Evolutionary conservation across 2,888 invertebrate species (phyloP), one percentile per base, ranked within the genome.

Genomic region (Brenthis daphne): DNA sequence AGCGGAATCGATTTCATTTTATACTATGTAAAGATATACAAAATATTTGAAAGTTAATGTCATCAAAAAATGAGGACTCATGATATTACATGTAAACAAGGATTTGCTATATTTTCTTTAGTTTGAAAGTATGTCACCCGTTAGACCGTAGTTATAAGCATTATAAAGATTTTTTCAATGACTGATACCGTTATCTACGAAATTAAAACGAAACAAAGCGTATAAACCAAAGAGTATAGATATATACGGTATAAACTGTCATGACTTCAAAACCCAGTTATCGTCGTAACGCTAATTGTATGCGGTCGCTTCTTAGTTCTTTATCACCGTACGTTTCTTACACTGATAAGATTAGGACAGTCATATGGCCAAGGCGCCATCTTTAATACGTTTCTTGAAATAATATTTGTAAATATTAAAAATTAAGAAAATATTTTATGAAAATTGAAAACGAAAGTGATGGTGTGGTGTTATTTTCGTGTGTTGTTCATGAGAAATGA

Each of bases 341-440:
- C 70, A 70, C 77, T 78, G 91, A 91, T 91, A 90, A 91, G 90
- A 90, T 90, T 86, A 87, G 74, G 81, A 73, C 80, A 81, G 89
- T 91, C 90, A 90, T 90, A 89, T 85, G 90, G 85, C 79, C 74
- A 73, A 78, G 80, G 80, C 83, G 84, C 82, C 84, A 82, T 81
- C 79, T 82, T 77, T 76, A 68, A 73, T 77, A 74, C 68, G 73
- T 77, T 77, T 75, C 71, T 74, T 81, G 76, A 67, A 20, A 64
- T 63, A 64, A 69, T 68, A 37, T 71, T 70, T 64, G 64, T 68
- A 72, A 75, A 68, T 74, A 73, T 56, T 53, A 13, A 37, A 20
- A 11, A 48, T 60, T 64, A n/a, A n/a, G 33, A 12, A 6, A 1
- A 12, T 2, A 57, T 54, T 56, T 43, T 58, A 20, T 43, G 55